Base-by-base conservation (phyloP, 2,888 invertebrate species). In the Metallyticus violacea region DNA sequence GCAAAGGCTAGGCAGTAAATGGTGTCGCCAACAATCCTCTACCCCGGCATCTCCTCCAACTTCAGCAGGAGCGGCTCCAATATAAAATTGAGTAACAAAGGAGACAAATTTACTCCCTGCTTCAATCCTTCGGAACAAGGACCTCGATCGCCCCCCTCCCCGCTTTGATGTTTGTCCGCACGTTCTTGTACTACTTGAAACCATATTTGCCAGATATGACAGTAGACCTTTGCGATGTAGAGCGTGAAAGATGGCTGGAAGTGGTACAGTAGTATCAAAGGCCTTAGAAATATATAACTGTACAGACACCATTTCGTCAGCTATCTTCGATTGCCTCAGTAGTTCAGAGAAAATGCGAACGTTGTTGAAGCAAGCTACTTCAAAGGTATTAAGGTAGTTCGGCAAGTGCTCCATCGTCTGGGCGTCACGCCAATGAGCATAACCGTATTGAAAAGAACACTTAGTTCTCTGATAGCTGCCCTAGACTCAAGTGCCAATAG, bases 371-470 rank as follows among this genome's bases (percentile, higher is more conserved):
- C 89, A 90, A 0, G 89, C 90, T 9, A 89, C 88, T 79, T 90
- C 90, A 1, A 87, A 0, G 89, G 90, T 0, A 91, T 88, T 0
- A 91, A 88, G 0, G 89, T 90, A 0, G 91, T 91, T 22, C 90
- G 88, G 84, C 85, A 89, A 89, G 81, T 4, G 2, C 3, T 81
- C 26, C n/a, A n/a, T n/a, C 29, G 28, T 1, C 1, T 0, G 6
- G 40, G 1, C 4, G 81, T 27, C 0, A 22, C 1, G 1, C 81
- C 81, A 29, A 9, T 5, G 1, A 15, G 5, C 15, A n/a, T 4
- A 15, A 29, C 29, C 30, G 29, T 7, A 40, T 81, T 81, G 6
- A 15, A 81, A 1, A 30, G n/a, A 4, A n/a, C 40, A 0, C 30
- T 1, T 1, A 81, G 9, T 0, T 28, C 7, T 7, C 1, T 9